Evolutionary conservation across 2,797 vertebrate species (phyloP).

Genomic region (Chaetodon trifasciatus): DNA sequence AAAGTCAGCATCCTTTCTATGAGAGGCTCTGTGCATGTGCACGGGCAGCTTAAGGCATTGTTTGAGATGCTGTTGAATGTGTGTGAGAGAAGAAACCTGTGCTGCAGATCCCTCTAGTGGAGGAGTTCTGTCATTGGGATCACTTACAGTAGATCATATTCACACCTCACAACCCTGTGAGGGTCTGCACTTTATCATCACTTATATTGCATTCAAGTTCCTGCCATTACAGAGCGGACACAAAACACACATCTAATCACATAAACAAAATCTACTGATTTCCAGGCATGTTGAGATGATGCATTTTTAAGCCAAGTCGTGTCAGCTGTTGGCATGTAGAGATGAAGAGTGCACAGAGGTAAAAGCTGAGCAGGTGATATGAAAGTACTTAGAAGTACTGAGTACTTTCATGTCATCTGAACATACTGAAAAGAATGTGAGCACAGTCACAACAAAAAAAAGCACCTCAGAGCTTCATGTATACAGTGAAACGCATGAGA

Average conservation of each 20-base stretch:
- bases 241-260: conserved; percentile 19
- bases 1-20: conserved; percentile 11
- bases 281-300: conserved; percentile 10
- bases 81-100: neutral
- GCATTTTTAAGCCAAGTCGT: conserved; percentile 12
- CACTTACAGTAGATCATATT: conserved; percentile 8
- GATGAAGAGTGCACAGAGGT: neutral
- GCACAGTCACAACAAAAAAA: neutral
- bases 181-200: conserved; percentile 18
- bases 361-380: neutral
- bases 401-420: neutral
- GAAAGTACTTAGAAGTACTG: neutral
- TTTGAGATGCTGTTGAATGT: conserved; percentile 16
- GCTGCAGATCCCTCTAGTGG: conserved; percentile 14
- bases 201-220: conserved; percentile 8
- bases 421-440: neutral
- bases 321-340: conserved; percentile 7
- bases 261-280: conserved; percentile 34
- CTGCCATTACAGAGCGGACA: conserved; percentile 20
- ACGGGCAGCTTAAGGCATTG: conserved; percentile 33
- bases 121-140: conserved; percentile 1
- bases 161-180: conserved; percentile 35
- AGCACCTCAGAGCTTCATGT: neutral
- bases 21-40: neutral
- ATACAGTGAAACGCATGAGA: conserved; percentile 1